Conservation (phyloP, 1,140 invertebrate genomes). For the Pogonomyrmex barbatus region DNA sequence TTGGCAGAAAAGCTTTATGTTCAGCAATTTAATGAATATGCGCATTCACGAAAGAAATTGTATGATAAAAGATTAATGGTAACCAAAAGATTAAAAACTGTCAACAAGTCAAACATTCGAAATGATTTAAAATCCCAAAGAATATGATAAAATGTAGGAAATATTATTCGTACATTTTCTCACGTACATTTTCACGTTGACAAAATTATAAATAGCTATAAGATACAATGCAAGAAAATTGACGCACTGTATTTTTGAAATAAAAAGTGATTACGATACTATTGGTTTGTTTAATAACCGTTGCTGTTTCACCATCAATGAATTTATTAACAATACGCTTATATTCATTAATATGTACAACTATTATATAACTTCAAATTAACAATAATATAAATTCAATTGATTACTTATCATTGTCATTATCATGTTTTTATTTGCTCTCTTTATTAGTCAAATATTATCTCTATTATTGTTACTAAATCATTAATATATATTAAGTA, state of each 20-base stretch:
- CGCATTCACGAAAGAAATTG: neutral
- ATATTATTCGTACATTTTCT: neutral
- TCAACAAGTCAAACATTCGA: neutral
- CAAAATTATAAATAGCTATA: neutral
- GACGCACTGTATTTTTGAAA: neutral
- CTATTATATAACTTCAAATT: constrained; percentile 37
- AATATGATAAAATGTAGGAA: neutral
- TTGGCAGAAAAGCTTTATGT: neutral
- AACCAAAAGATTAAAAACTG: neutral
- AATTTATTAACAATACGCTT: constrained; percentile 64
- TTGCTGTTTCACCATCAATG: constrained; percentile 45
- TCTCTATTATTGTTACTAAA: constrained; percentile 34
- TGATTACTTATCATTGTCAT: constrained; percentile 8
- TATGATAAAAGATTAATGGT: neutral
- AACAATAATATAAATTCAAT: constrained; percentile 46
- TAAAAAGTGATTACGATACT: neutral
- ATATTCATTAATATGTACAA: constrained; percentile 24
- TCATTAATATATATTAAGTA: neutral
- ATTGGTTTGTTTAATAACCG: constrained; percentile 1
- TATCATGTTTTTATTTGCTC: neutral
- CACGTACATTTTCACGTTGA: neutral
- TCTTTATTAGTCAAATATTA: constrained; percentile 36
- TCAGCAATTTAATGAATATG: neutral
- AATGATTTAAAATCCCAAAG: neutral
- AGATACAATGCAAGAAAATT: neutral